These are phyloP conservation scores for Catocala sponsa DNA, from an alignment of 2,888 invertebrate species.

Conservation along the genomic window DNA sequence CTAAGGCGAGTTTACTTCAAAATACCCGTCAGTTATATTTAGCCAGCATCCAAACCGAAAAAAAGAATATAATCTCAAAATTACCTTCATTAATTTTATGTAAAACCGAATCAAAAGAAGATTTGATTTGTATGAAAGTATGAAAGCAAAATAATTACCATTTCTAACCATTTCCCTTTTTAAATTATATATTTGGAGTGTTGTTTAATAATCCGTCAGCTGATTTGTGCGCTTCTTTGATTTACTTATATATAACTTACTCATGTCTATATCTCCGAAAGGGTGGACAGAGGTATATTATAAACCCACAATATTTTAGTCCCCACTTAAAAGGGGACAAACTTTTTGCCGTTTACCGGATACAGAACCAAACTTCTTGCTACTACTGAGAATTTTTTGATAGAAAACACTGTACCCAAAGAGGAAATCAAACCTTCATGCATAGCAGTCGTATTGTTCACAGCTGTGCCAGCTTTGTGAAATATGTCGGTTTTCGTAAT, in stretches of 20 bases:
- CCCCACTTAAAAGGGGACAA: too few species aligned
- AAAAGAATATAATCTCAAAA: slow-evolving; percentile 17
- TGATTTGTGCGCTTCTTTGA: too few species aligned
- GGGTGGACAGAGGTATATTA: too few species aligned
- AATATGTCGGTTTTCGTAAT: too few species aligned
- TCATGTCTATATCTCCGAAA: too few species aligned
- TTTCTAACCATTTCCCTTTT: slow-evolving; percentile 11
- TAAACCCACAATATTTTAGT: too few species aligned
- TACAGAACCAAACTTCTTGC: not conserved
- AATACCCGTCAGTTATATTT: slow-evolving; percentile 21
- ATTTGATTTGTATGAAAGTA: too few species aligned
- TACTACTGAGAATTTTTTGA: not conserved
- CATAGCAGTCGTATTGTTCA: too few species aligned
- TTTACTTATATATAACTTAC: too few species aligned
- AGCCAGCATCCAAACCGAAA: slow-evolving; percentile 12
- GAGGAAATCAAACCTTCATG: too few species aligned
- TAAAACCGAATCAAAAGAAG: slow-evolving; percentile 22
- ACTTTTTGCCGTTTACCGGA: too few species aligned
- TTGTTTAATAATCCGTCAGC: not conserved
- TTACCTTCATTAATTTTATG: slow-evolving; percentile 23
- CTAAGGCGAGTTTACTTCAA: slow-evolving; percentile 10
- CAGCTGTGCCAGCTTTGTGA: too few species aligned
- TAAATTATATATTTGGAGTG: slow-evolving; percentile 1
- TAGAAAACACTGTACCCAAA: not conserved
- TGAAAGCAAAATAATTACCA: slow-evolving; percentile 23